Evolutionary conservation across 2,797 vertebrate species (phyloP).

Genomic region (Diceros bicornis): DNA sequence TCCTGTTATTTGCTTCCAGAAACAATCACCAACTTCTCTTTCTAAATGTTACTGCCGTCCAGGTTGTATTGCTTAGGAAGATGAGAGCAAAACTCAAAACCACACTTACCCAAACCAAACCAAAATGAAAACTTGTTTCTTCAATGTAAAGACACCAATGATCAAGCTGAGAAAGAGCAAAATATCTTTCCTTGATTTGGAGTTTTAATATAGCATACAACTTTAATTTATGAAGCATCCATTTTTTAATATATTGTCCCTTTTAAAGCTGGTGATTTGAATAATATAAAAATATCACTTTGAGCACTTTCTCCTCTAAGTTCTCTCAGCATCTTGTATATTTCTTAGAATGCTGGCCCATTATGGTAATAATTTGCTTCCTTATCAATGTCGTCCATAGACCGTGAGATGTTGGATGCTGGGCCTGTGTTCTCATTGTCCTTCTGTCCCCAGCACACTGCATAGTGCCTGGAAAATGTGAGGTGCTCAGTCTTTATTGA

Average conservation of each 20-base stretch:
- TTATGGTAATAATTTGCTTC: background rate
- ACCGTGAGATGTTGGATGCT: background rate
- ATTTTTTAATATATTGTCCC: background rate
- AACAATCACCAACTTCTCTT: slow-evolving; percentile 36
- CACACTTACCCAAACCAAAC: background rate
- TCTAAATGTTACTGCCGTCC: background rate
- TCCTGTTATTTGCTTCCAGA: slow-evolving; percentile 38
- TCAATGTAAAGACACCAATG: background rate
- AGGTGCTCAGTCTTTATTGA: background rate
- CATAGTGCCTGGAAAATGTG: background rate
- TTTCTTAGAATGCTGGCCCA: background rate
- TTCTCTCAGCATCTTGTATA: background rate
- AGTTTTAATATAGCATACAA: background rate
- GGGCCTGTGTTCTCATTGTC: accelerated
- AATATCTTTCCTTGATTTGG: background rate
- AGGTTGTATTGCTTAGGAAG: background rate
- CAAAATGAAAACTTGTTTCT: background rate
- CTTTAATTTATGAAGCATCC: background rate
- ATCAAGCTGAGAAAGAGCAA: background rate
- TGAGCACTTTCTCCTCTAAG: background rate
- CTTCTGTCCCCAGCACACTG: background rate
- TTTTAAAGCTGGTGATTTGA: background rate
- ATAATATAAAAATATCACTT: background rate
- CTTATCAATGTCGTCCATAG: background rate
- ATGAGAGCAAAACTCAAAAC: background rate